phyloP scores from a whole-genome alignment of 2,113 vertebrate genomes.

The Dunckerocampus dactyliophorus region DNA sequence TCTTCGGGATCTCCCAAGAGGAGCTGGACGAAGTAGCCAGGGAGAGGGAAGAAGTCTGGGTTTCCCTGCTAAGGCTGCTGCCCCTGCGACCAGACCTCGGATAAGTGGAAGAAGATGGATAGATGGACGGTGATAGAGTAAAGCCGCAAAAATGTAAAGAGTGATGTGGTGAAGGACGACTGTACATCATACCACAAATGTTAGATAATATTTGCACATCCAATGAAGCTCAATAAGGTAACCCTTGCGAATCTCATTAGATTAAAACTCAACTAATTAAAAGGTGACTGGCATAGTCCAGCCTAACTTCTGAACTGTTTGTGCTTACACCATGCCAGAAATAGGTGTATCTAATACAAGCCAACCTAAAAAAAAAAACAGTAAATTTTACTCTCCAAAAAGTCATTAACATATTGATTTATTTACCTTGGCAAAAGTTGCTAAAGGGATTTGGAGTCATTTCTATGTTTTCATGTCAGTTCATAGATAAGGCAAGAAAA shows the following conservation, averaged over 20 bases:
- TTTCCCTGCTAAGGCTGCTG: too few relatives aligned
- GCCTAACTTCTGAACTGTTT: background rate
- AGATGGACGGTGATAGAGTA: too few relatives aligned
- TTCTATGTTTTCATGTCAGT: constrained; percentile 5
- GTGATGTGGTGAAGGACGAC: too few relatives aligned
- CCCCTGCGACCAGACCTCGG: too few relatives aligned
- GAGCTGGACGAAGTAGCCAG: too few relatives aligned
- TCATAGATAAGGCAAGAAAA: constrained; percentile 5
- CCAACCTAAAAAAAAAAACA: background rate
- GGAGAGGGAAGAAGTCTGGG: too few relatives aligned
- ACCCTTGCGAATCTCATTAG: background rate
- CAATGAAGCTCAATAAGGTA: background rate
- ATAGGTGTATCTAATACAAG: background rate
- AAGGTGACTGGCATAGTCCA: background rate
- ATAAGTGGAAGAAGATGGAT: too few relatives aligned
- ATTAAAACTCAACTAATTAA: background rate
- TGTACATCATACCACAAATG: too few relatives aligned
- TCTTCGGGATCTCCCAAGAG: too few relatives aligned
- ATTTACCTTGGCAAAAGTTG: constrained; percentile 6
- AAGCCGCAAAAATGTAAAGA: too few relatives aligned
- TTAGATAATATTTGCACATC: too few relatives aligned
- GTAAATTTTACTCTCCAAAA: background rate
- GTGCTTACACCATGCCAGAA: background rate
- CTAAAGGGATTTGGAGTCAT: constrained; percentile 5
- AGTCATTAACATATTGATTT: constrained; percentile 1